These are phyloP conservation scores for Malthinus seriepunctatus DNA, from an alignment of 2,888 invertebrate species.

Conservation along the genomic window DNA sequence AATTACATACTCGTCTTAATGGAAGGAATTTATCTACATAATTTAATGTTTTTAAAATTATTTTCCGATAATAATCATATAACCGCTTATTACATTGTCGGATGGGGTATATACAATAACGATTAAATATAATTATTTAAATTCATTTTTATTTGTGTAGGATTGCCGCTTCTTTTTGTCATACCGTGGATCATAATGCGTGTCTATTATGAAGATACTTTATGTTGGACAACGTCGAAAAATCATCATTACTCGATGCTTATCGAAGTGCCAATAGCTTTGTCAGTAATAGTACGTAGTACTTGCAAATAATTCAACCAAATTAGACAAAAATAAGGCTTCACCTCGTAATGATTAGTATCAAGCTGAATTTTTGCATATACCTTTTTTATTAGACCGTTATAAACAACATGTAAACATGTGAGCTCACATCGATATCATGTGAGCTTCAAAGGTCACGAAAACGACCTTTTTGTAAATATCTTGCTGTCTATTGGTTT, in stretches of 20 bases:
- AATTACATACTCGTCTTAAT: constrained; percentile 72
- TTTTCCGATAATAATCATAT: constrained; percentile 66
- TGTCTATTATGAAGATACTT: constrained; percentile 56
- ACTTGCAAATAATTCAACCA: background rate
- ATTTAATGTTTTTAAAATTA: constrained; percentile 66
- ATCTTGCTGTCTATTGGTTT: too few species aligned
- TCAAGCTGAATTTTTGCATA: too few species aligned
- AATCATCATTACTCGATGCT: constrained; percentile 57
- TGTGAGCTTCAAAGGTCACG: too few species aligned
- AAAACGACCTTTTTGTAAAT: too few species aligned
- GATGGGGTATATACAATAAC: constrained; percentile 64
- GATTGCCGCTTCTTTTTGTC: constrained; percentile 61
- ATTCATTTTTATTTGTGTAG: constrained; percentile 45
- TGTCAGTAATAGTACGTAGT: constrained; percentile 60
- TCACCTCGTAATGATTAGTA: too few species aligned
- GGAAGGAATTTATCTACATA: constrained; percentile 72
- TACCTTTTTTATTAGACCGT: too few species aligned
- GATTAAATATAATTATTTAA: constrained; percentile 5
- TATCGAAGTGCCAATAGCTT: constrained; percentile 61
- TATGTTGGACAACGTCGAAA: constrained; percentile 64
- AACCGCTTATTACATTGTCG: constrained; percentile 61
- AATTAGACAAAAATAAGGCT: too few species aligned
- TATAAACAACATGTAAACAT: too few species aligned
- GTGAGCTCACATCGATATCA: too few species aligned
- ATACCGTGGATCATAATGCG: constrained; percentile 63